Percentiles rank a stretch among this genome's conserved stretches.
Conservation (phyloP, 2,797 vertebrate genomes). For the Alosa sapidissima region DNA sequence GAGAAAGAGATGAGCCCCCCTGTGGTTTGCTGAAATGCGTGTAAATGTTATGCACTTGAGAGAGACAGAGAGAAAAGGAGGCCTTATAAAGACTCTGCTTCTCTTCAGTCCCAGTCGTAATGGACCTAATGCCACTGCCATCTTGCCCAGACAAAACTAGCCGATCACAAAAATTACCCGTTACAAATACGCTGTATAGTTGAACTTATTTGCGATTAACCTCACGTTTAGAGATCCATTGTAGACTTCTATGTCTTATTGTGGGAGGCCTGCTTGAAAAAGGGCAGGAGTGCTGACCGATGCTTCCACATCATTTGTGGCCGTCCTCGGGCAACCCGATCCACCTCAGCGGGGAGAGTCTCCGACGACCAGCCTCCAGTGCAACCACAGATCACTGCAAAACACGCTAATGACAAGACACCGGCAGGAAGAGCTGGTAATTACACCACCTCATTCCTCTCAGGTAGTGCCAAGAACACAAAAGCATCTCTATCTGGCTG, state of each 20-base stretch:
- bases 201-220: background rate
- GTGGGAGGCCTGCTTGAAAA: too few species aligned
- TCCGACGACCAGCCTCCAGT: background rate
- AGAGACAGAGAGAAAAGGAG: background rate
- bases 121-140: background rate
- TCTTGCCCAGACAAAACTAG: background rate
- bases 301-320: background rate
- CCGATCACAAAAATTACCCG: background rate
- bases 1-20: background rate
- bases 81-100: background rate
- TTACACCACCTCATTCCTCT: background rate
- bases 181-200: background rate
- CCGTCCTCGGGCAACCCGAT: too few species aligned
- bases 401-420: background rate
- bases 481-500: background rate
- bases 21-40: background rate
- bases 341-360: background rate
- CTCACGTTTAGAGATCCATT: background rate
- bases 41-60: constrained; percentile 7
- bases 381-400: background rate
- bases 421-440: background rate
- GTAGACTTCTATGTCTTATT: background rate
- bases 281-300: background rate
- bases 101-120: background rate
- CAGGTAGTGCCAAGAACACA: background rate